Base-by-base conservation (phyloP, 2,113 vertebrate species). In the Apus apus region DNA sequence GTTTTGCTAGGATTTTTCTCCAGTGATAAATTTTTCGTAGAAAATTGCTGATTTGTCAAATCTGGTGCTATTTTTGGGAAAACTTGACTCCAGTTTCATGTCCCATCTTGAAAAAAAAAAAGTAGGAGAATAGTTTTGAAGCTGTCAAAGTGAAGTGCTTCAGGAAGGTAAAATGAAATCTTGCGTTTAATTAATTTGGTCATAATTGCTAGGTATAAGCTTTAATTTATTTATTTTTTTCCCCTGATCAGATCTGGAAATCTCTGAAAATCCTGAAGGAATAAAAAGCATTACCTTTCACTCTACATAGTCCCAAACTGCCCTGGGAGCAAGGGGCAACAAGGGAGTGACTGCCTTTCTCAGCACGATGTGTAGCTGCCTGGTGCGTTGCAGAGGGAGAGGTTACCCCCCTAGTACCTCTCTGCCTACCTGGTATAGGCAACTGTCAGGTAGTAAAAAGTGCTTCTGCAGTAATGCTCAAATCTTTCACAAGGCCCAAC, bases 41-140 rank as follows among this genome's bases (percentile, higher is more conserved):
- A 72, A 93, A 95, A 95, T 71, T 90, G 95, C 93, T 97, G 94
- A 94, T 94, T 94, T 94, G 89, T 83, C 57, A 78, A 68, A 93
- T 78, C 65, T 89, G 56, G 67, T 93, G 84, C 94, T 94, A 53
- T 94, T 94, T 97, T 78, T 0, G 30, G 86, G 89, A 92, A 81
- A 92, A 92, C 72, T 92, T 92, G 38, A 64, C 91, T 94, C 64
- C 48, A 56, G 56, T 80, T 92, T 92, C 20, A 15, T 68, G 53
- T 89, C 90, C 72, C 65, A 40, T 81, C 64, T 62, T 83, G 50
- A 5, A 66, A 54, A 85, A 68, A 71, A 40, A 71, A n/a, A 22
- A 38, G 10, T n/a, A 0, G 6, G 45, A 57, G 22, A n/a, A 60
- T 89, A 77, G 67, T 56, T 95, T 46, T 70, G 58, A 86, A 77